Conservation (phyloP, 64 coral and sea anemone genomes). For the Actinia equina region DNA sequence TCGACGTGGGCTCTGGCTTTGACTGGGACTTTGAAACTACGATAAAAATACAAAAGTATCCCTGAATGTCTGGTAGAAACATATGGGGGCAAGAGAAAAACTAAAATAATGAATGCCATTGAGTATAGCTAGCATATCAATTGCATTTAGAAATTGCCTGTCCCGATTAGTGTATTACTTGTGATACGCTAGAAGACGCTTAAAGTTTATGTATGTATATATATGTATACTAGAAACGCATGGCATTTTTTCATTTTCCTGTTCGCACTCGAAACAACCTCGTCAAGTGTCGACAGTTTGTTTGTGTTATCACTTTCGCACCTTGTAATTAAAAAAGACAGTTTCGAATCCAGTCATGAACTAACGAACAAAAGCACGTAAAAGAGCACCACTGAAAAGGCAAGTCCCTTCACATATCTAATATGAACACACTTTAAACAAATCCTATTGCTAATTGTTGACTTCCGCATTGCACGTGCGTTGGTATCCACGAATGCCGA, state of each 20-base stretch:
- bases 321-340: neutral
- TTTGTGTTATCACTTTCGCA: neutral
- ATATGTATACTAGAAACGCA: too few species aligned
- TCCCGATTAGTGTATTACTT: too few species aligned
- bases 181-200: too few species aligned
- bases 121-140: too few species aligned
- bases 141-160: too few species aligned
- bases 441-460: neutral
- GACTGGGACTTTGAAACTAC: neutral
- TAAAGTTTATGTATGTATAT: too few species aligned
- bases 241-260: too few species aligned
- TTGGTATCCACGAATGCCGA: neutral
- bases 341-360: conserved; percentile 1
- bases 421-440: neutral
- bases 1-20: neutral
- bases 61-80: too few species aligned
- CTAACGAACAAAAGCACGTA: neutral
- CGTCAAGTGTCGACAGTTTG: neutral
- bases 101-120: too few species aligned
- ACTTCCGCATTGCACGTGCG: neutral
- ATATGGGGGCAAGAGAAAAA: too few species aligned
- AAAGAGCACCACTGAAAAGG: neutral
- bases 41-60: neutral
- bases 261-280: neutral
- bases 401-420: neutral